Percentiles rank a stretch among this genome's conserved stretches.
phyloP scores from a whole-genome alignment of 2,888 invertebrate genomes.

The Chelonus formosanus region DNA sequence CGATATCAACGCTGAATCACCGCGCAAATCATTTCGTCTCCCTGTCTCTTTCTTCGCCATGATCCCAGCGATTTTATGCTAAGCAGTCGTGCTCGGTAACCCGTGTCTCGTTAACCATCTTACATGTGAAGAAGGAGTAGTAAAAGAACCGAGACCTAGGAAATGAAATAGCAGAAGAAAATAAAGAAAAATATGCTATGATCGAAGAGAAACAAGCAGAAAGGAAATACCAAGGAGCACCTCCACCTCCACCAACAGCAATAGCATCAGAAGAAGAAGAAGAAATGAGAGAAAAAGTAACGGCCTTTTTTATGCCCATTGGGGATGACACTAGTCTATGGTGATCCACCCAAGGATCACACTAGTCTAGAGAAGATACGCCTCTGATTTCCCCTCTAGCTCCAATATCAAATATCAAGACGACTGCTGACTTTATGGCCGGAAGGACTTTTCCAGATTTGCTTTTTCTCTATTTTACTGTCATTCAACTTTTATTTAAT shows the following conservation, averaged over 20 bases:
- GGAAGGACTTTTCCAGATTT: conserved; percentile 35
- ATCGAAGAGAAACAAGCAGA: background rate
- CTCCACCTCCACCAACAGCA: too few relatives aligned
- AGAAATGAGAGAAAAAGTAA: background rate
- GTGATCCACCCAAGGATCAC: conserved; percentile 41
- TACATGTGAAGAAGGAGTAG: conserved; percentile 19
- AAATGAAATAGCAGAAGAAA: background rate
- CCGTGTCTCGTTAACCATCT: conserved; percentile 44
- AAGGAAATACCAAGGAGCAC: too few relatives aligned
- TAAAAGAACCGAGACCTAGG: background rate
- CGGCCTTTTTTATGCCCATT: conserved; percentile 39
- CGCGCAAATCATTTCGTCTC: conserved; percentile 49
- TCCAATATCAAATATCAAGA: conserved; percentile 30
- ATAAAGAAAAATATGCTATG: conserved; percentile 9
- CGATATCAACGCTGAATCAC: conserved; percentile 48
- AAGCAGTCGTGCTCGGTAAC: conserved; percentile 47
- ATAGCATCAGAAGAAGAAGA: background rate
- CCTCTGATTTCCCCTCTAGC: conserved; percentile 12
- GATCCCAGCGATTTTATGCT: conserved; percentile 44
- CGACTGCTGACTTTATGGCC: conserved; percentile 32
- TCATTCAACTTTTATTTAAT: too few relatives aligned
- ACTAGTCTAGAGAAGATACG: conserved; percentile 12
- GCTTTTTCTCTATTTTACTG: conserved; percentile 21
- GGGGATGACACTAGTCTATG: conserved; percentile 40
- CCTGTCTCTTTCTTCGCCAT: conserved; percentile 18